A percentile compares a stretch with the other conserved stretches of the same genome.
Evolutionary conservation across 2,797 vertebrate species (phyloP).

Genomic region (Sparus aurata): DNA sequence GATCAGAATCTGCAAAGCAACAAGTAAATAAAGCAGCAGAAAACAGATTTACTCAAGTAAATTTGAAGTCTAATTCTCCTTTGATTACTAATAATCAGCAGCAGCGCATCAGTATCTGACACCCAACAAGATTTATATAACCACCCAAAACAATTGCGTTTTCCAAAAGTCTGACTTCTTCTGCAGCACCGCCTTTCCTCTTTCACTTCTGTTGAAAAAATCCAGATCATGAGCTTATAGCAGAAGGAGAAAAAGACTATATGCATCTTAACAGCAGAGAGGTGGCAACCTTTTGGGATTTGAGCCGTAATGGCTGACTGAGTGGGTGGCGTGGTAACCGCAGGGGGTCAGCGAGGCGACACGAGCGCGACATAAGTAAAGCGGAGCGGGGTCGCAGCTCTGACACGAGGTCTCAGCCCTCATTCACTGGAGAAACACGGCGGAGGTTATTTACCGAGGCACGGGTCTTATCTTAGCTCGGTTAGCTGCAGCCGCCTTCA

Average conservation of each 20-base stretch:
- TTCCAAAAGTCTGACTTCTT: not conserved
- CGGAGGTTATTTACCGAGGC: not conserved
- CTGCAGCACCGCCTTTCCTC: not conserved
- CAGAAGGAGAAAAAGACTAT: not conserved
- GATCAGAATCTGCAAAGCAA: too few species aligned
- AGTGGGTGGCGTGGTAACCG: conserved; percentile 36
- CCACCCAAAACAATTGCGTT: too few species aligned
- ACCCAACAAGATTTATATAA: too few species aligned
- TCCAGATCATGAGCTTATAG: not conserved
- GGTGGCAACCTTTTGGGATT: conserved; percentile 2
- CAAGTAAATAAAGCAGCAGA: too few species aligned
- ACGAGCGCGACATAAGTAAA: conserved; percentile 25
- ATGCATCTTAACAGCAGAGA: not conserved
- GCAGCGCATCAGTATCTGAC: too few species aligned
- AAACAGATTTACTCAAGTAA: too few species aligned
- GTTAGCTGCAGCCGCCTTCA: not conserved
- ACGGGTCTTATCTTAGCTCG: not conserved
- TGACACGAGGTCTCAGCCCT: not conserved
- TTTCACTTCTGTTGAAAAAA: conserved; percentile 7
- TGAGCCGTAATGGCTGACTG: conserved; percentile 35
- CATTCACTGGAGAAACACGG: not conserved
- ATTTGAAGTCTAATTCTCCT: too few species aligned
- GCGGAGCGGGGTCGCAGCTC: conserved; percentile 17
- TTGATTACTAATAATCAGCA: too few species aligned
- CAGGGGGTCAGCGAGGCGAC: conserved; percentile 28